These are phyloP conservation scores for Paracentrotus lividus DNA, from an alignment of 53 echinoderm and acorn worm genomes.

Conservation along the genomic window DNA sequence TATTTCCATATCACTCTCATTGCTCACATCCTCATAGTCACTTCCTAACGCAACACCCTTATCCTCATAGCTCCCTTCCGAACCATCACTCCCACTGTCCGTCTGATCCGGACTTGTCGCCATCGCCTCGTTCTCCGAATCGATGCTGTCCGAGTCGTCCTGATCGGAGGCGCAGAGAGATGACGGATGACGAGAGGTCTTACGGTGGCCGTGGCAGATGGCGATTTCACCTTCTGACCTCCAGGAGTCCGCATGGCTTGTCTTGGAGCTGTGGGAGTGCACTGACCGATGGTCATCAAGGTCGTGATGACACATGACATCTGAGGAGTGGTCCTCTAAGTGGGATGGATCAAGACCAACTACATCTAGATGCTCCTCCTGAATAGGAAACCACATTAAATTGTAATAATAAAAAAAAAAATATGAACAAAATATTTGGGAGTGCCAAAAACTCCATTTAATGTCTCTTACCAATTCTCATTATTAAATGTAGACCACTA, in stretches of 20 bases:
- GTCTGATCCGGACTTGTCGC: slow-evolving; percentile 86
- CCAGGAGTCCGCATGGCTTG: slow-evolving; percentile 72
- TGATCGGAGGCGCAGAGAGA: slow-evolving; percentile 73
- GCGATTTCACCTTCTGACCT: slow-evolving; percentile 74
- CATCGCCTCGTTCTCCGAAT: slow-evolving; percentile 90
- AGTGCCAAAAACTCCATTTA: no score
- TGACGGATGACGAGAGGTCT: slow-evolving; percentile 48
- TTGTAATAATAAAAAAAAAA: no score
- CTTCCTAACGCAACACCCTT: slow-evolving; percentile 75
- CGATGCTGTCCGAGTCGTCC: slow-evolving; percentile 88
- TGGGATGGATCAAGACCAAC: slow-evolving; percentile 63
- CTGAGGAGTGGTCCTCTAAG: slow-evolving; percentile 66
- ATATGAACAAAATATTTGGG: no score
- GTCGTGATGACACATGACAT: slow-evolving; percentile 66
- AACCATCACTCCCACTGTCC: slow-evolving; percentile 82
- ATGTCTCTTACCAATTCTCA: no score
- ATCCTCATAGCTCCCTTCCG: slow-evolving; percentile 82
- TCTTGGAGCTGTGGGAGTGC: slow-evolving; percentile 69
- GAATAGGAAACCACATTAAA: not conserved
- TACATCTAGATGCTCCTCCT: slow-evolving; percentile 69
- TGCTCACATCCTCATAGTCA: slow-evolving; percentile 87
- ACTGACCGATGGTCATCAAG: slow-evolving; percentile 64
- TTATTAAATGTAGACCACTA: no score
- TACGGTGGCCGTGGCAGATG: slow-evolving; percentile 62
- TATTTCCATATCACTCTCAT: slow-evolving; percentile 80